Conservation (phyloP, 2,888 invertebrate species). For the Phortica magna region DNA sequence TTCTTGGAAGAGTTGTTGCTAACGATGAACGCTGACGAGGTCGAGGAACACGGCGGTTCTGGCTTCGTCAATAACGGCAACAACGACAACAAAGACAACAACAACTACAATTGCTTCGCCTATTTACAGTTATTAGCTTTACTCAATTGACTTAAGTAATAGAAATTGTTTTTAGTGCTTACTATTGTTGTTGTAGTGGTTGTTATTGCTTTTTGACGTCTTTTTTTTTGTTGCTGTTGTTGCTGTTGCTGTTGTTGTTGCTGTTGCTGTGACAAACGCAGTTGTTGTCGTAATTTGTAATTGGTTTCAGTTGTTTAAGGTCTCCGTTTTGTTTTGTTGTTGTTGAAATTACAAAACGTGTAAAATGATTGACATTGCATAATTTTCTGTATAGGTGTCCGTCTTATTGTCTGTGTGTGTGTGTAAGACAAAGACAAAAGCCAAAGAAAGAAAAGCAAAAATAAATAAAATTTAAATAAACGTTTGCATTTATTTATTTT, state of each 20-base stretch:
- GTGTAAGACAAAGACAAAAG: neutral
- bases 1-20: no score
- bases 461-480: slow-evolving; percentile 3
- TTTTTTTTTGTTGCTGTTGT: neutral
- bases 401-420: slow-evolving; percentile 29
- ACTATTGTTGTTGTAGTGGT: slow-evolving; percentile 34
- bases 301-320: slow-evolving; percentile 45
- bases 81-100: neutral
- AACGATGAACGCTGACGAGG: no score
- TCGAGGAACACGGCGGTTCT: no score
- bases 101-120: neutral
- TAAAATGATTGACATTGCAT: slow-evolving; percentile 65
- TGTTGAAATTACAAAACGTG: slow-evolving; percentile 57
- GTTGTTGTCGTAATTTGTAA: slow-evolving; percentile 48
- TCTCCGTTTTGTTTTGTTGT: slow-evolving; percentile 44
- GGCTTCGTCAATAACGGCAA: no score
- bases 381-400: slow-evolving; percentile 46
- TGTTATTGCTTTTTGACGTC: neutral
- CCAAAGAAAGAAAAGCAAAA: neutral
- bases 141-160: slow-evolving; percentile 56
- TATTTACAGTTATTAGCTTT: slow-evolving; percentile 43
- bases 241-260: neutral
- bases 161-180: slow-evolving; percentile 25
- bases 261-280: neutral
- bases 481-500: neutral